phyloP scores from a whole-genome alignment of 2,113 vertebrate species.

The Eleginops maclovinus region DNA sequence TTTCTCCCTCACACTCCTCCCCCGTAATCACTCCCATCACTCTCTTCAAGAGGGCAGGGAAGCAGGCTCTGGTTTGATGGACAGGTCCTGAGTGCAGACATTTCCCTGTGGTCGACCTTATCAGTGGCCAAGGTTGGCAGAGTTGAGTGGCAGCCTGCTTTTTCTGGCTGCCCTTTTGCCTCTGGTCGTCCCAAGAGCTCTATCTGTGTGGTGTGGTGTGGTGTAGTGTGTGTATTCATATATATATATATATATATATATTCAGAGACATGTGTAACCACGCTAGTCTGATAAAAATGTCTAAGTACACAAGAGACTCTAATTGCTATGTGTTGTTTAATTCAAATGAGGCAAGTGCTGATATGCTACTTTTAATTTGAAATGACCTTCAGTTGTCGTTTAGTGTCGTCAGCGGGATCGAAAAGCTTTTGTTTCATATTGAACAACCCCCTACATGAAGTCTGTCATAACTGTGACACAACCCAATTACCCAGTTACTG shows the following conservation, averaged over 20 bases:
- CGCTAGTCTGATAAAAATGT: constrained; percentile 35
- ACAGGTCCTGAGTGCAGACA: constrained; percentile 75
- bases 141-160: constrained; percentile 74
- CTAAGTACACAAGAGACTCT: constrained; percentile 30
- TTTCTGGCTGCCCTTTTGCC: constrained; percentile 65
- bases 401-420: constrained; percentile 2
- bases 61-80: constrained; percentile 75
- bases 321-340: constrained; percentile 50
- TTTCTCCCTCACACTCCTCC: constrained; percentile 49
- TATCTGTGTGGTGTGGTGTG: constrained; percentile 3
- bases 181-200: constrained; percentile 57
- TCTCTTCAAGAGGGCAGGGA: constrained; percentile 58
- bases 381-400: constrained; percentile 50
- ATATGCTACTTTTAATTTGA: constrained; percentile 22
- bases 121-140: constrained; percentile 66
- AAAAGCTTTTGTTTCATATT: constrained; percentile 35
- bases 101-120: constrained; percentile 72
- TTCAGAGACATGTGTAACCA: constrained; percentile 6
- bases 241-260: constrained; percentile 12
- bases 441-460: background rate
- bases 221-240: constrained; percentile 28
- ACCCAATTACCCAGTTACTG: constrained; percentile 48
- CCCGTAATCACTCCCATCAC: constrained; percentile 64
- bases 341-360: constrained; percentile 31
- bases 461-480: constrained; percentile 40